Base-by-base conservation (phyloP, 2,888 invertebrate species). In the Eretmocerus hayati region DNA sequence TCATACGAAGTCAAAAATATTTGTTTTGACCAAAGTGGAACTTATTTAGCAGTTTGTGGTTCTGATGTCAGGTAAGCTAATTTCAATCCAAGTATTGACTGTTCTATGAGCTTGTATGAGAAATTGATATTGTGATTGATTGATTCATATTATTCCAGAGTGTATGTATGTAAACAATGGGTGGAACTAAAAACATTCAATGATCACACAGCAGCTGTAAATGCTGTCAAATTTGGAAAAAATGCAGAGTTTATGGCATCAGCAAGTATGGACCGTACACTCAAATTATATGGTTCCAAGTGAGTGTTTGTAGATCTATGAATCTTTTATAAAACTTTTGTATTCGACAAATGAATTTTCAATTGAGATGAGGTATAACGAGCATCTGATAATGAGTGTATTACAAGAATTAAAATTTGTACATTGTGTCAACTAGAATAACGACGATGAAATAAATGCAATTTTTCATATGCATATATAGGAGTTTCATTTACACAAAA, bases 1-100 rank as follows among this genome's bases (percentile, higher is more conserved):
- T 87, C 87, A 4, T 91, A 90, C 64, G 87, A 89, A 75, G 90
- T 91, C 33, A 87, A 84, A 66, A 92, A 94, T 75, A 76, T 99
- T 58, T 89, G 90, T 70, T 99, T 99, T 73, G 99, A 99, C 75
- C 92, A 95, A 73, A 96, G 94, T 71, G 99, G 97, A 55, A 93
- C 93, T 9, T 99, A 97, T 75, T 75, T 99, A 61, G 97, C 93
- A 8, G 86, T 99, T 21, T 96, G 94, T 16, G 97, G 97, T 23
- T 86, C 89, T 6, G 97, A 97, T 74, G 90, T 97, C 63, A 84
- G 94, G 83, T 88, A 74, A 74, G 74, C 35, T 37, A 44, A 15
- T 13, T 21, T 31, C 33, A n/a, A n/a, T n/a, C n/a, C n/a, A n/a
- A n/a, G n/a, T n/a, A n/a, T 9, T 16, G 4, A 21, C 20, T 19